phyloP scores from a whole-genome alignment of 2,113 vertebrate genomes.

The Bubo blakistoni region DNA sequence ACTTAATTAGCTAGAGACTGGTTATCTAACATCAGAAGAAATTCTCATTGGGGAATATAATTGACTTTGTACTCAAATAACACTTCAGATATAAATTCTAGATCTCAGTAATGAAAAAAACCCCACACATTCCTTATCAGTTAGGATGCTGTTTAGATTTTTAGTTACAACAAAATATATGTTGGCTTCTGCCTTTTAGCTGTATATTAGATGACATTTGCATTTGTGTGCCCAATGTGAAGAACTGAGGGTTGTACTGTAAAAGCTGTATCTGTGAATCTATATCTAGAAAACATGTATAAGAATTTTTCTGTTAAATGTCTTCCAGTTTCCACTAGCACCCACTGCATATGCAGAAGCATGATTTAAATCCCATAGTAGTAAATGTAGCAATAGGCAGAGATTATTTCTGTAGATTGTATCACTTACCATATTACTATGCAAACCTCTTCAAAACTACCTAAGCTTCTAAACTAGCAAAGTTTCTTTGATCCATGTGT shows the following conservation, averaged over 20 bases:
- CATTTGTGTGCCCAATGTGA: not conserved
- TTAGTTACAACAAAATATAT: not conserved
- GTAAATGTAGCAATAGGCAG: not conserved
- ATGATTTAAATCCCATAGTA: not conserved
- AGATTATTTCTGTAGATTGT: not conserved
- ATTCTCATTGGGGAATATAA: not conserved
- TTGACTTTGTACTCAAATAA: not conserved
- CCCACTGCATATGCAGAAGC: not conserved
- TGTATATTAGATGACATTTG: not conserved
- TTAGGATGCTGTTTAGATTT: not conserved
- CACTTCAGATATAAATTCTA: not conserved
- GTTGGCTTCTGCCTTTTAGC: not conserved
- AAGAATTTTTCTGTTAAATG: not conserved
- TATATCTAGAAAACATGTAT: rapidly evolving
- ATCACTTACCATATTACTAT: not conserved
- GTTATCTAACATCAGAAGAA: slow-evolving; percentile 12
- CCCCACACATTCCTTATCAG: not conserved
- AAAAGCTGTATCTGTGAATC: not conserved
- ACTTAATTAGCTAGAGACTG: slow-evolving; percentile 12
- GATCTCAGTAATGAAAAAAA: not conserved
- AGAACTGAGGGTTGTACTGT: not conserved
- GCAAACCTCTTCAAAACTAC: not conserved
- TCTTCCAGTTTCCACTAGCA: not conserved
- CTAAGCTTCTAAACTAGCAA: not conserved
- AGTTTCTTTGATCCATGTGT: not conserved